Evolutionary conservation across 2,113 vertebrate genomes (phyloP).

Genomic region (Kryptolebias marmoratus): DNA sequence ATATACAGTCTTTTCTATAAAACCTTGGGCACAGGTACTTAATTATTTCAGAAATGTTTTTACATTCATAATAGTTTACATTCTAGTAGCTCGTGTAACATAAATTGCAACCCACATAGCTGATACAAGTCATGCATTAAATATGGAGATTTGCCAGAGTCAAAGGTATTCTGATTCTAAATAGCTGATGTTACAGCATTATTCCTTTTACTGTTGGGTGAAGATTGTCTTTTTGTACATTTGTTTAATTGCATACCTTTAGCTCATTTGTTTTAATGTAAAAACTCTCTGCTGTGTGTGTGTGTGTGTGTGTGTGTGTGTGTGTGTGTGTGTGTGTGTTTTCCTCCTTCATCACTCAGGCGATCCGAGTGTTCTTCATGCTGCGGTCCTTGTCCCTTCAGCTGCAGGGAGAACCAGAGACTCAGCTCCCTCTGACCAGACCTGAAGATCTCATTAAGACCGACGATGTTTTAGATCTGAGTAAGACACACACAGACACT

Average conservation of each 20-base stretch:
- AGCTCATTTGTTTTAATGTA: neutral
- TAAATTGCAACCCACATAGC: no score
- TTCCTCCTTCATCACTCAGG: conserved; percentile 75
- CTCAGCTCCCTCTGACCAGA: conserved; percentile 92
- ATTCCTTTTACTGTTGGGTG: neutral
- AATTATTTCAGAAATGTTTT: no score
- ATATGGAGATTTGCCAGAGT: neutral
- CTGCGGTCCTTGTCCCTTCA: conserved; percentile 90
- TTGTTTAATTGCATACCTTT: neutral
- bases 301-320: neutral
- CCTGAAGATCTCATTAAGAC: conserved; percentile 96
- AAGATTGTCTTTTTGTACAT: neutral
- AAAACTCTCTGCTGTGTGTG: neutral
- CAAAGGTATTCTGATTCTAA: neutral
- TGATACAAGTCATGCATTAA: neutral
- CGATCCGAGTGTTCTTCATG: conserved; percentile 98
- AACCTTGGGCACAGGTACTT: no score
- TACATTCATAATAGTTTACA: no score
- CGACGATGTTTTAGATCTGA: conserved; percentile 96
- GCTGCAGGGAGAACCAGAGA: conserved; percentile 89
- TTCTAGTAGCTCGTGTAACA: no score
- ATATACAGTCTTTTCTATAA: no score
- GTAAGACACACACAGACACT: conserved; percentile 81
- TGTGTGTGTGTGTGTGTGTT: neutral
- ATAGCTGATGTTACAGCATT: neutral